Evolutionary conservation across 53 echinoderm and acorn worm species (phyloP), one percentile per base, ranked within the genome.

Genomic region (Antedon mediterranea): DNA sequence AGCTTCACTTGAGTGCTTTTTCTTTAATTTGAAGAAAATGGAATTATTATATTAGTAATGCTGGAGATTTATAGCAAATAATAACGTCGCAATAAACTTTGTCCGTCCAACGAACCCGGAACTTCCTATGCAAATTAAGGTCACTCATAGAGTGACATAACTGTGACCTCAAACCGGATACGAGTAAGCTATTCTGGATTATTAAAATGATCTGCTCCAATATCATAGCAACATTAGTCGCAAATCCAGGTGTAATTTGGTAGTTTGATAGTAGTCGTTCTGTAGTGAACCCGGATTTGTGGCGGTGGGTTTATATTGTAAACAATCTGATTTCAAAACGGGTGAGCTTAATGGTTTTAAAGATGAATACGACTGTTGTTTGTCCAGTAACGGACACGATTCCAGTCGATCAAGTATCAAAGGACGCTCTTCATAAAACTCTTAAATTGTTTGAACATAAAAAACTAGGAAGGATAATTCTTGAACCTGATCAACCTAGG

Each of bases 51-150:
- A n/a, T n/a, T 57, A 15, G 20, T 26, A 57, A 23, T 57, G 57
- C 15, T 26, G 57, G 14, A 57, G 11, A 18, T 18, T 18, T 57
- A 13, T n/a, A n/a, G 57, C 20, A 15, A 57, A 8, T 37, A 37
- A 18, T 57, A 57, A 57, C 57, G 57, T 57, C 57, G 57, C 57
- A 18, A 18, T 57, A 57, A 13, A 57, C 57, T 57, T 57, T 57
- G 57, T 57, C 57, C 57, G 57, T 57, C 57, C 57, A 57, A 57
- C 57, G 57, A 57, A 57, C 57, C 57, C 57, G 57, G 57, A 57
- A 57, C 57, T 57, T 57, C 57, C 57, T 57, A 57, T 57, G 57
- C 57, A 57, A 57, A 57, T 57, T 57, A 57, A 57, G 57, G 57
- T 57, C 57, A 57, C 23, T 57, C 57, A 57, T 57, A 18, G 15